Evolutionary conservation across 2,888 invertebrate genomes (phyloP).

Genomic region (Thecophora atra): DNA sequence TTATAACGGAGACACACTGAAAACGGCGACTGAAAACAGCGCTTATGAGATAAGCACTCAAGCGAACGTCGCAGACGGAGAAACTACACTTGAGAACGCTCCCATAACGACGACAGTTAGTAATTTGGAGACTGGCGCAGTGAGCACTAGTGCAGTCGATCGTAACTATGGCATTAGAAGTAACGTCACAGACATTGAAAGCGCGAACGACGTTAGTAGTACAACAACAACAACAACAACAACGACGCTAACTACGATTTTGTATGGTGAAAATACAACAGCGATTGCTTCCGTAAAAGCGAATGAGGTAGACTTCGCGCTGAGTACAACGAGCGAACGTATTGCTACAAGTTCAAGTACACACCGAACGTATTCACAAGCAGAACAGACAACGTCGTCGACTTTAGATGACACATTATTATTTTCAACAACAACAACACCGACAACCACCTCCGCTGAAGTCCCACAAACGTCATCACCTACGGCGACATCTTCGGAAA

Average conservation of each 20-base stretch:
- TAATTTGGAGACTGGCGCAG: conserved; percentile 53
- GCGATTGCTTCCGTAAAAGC: conserved; percentile 44
- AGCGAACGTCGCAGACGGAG: conserved; percentile 26
- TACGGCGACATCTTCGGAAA: conserved; percentile 3
- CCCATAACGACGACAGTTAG: conserved; percentile 53
- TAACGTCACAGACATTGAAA: conserved; percentile 3
- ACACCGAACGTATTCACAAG: conserved; percentile 37
- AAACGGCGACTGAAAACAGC: conserved; percentile 45
- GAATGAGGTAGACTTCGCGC: conserved; percentile 54
- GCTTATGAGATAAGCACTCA: conserved; percentile 28
- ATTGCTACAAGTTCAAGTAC: conserved; percentile 40
- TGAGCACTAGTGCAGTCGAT: conserved; percentile 45
- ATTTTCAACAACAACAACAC: conserved; percentile 36
- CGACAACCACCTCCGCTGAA: conserved; percentile 38
- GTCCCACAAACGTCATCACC: conserved; percentile 15
- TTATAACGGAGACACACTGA: conserved; percentile 46
- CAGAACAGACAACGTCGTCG: conserved; percentile 34
- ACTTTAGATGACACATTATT: conserved; percentile 32
- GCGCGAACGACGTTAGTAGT: not conserved
- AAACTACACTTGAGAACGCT: conserved; percentile 46
- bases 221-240: conserved; percentile 39
- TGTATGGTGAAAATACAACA: conserved; percentile 41
- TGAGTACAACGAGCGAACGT: conserved; percentile 41
- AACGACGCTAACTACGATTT: conserved; percentile 33
- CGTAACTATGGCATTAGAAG: conserved; percentile 43